A percentile compares a stretch with the other conserved stretches of the same genome.
phyloP scores from a whole-genome alignment of 2,888 invertebrate species.

The Pyralis farinalis region DNA sequence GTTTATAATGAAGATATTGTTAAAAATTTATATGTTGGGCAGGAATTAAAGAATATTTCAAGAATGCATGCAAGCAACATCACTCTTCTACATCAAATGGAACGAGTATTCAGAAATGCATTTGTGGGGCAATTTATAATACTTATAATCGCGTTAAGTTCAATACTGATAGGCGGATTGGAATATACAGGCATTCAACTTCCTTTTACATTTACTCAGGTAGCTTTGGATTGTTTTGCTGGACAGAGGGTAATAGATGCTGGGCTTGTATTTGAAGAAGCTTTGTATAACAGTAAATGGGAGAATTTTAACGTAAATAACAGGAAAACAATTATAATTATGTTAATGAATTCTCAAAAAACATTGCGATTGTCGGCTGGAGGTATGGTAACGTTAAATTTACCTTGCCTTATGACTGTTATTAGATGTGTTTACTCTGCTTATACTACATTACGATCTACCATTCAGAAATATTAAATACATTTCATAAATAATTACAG shows the following conservation, averaged over 20 bases:
- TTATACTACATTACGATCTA: conserved; percentile 49
- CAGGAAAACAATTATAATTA: conserved; percentile 43
- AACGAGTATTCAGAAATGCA: conserved; percentile 31
- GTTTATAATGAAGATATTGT: not conserved
- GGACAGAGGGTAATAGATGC: conserved; percentile 54
- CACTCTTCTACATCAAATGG: conserved; percentile 26
- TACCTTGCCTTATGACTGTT: conserved; percentile 43
- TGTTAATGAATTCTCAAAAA: conserved; percentile 50
- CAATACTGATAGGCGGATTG: conserved; percentile 38
- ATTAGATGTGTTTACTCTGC: conserved; percentile 49
- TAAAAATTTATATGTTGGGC: conserved; percentile 22
- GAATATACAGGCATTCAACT: conserved; percentile 42
- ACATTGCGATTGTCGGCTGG: conserved; percentile 48
- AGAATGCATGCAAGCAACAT: conserved; percentile 28
- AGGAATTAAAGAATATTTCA: conserved; percentile 26
- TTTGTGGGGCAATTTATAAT: conserved; percentile 37
- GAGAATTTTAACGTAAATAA: conserved; percentile 48
- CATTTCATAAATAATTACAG: no score
- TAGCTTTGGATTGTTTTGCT: conserved; percentile 46
- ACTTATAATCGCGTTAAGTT: conserved; percentile 29
- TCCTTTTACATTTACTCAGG: conserved; percentile 35
- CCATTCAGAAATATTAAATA: conserved; percentile 19
- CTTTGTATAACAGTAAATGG: conserved; percentile 54
- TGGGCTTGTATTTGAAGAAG: conserved; percentile 34
- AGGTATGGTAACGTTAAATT: conserved; percentile 40